Base-by-base conservation (phyloP, 2,888 invertebrate species). In the Megaustenia siamemsis region DNA sequence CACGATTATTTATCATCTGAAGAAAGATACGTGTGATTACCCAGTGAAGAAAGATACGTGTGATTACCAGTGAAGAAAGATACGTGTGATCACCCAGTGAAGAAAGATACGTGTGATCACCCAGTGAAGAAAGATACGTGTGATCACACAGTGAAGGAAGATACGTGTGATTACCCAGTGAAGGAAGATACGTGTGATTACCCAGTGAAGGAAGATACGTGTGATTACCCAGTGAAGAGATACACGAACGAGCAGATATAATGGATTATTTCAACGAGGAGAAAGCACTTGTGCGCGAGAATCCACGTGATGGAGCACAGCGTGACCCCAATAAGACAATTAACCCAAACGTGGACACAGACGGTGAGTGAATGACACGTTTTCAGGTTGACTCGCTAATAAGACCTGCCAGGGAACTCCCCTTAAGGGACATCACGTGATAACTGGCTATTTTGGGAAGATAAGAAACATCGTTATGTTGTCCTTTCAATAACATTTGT, bases 311-410 rank as follows among this genome's bases (percentile, higher is more conserved):
- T 32, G 75, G 49, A 6, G 75, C 75, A 4, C 75, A 75, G 35
- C 56, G 77, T 60, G 77, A 77, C 28, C 77, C 77, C 1, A 60
- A 60, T 40, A 77, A 77, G 32, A 60, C 56, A n/a, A 56, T 77
- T 15, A 77, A 77, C 56, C 77, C 56, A 5, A 77, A 77, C 45
- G 38, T 77, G 56, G 77, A 77, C 60, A 60, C 77, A 4, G 77
- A 77, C 60, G 77, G 77, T 77, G n/a, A 56, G 77, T 77, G 3
- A 8, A 18, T 24, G n/a, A 43, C 24, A 43, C 1, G 15, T 66
- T 66, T 32, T n/a, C n/a, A n/a, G n/a, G n/a, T n/a, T n/a, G n/a
- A n/a, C n/a, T n/a, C n/a, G n/a, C n/a, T n/a, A n/a, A n/a, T n/a
- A n/a, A n/a, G n/a, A n/a, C n/a, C n/a, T n/a, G n/a, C n/a, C n/a